These are phyloP conservation scores for Mormyrus proboscirostris DNA, from an alignment of 2,797 vertebrate species.

Conservation along the genomic window DNA sequence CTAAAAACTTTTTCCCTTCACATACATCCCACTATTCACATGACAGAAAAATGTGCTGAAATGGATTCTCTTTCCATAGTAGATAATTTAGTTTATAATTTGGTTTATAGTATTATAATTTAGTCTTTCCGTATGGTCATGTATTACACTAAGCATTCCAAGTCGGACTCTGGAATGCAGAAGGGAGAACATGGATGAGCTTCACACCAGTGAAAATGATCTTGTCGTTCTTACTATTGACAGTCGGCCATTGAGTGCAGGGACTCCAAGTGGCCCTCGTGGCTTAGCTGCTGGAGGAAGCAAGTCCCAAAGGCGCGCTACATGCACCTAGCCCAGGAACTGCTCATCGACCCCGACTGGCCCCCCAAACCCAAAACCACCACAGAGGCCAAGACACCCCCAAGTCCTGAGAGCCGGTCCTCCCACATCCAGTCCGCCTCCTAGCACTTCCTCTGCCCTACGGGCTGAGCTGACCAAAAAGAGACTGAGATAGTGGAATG, in stretches of 20 bases:
- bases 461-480: not conserved
- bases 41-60: not conserved
- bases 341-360: conserved; percentile 91
- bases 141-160: not conserved
- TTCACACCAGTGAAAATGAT: not conserved
- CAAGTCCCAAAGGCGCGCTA: conserved; percentile 84
- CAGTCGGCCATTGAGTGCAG: conserved; percentile 67
- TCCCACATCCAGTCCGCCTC: conserved; percentile 74
- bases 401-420: conserved; percentile 64
- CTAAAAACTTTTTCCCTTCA: not conserved
- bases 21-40: not conserved
- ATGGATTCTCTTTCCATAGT: not conserved
- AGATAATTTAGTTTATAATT: not conserved
- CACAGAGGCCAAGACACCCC: conserved; percentile 78
- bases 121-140: not conserved
- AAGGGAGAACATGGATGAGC: not conserved
- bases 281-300: conserved; percentile 61
- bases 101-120: not conserved
- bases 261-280: conserved; percentile 59
- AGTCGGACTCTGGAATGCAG: not conserved
- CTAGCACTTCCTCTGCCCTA: conserved; percentile 54
- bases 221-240: conserved; percentile 25
- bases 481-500: not conserved
- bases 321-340: conserved; percentile 92
- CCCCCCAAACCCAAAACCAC: conserved; percentile 93